These are phyloP conservation scores for Drosophila azteca DNA, from an alignment of 1,140 invertebrate species.

Conservation along the genomic window DNA sequence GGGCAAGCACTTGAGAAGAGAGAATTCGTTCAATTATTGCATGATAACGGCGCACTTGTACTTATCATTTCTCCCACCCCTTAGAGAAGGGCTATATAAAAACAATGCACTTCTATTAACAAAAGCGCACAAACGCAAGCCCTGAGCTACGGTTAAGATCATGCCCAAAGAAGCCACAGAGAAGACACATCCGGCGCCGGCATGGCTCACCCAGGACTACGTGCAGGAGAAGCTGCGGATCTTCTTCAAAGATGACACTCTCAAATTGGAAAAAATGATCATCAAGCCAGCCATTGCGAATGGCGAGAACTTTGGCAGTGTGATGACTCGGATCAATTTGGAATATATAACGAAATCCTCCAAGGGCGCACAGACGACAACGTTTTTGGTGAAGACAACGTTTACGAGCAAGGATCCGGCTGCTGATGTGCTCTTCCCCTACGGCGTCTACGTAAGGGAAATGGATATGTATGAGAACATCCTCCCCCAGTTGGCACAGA, in stretches of 20 bases:
- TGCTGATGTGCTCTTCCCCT: constrained; percentile 40
- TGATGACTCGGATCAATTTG: constrained; percentile 63
- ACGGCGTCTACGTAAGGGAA: constrained; percentile 60
- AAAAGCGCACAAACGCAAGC: not conserved
- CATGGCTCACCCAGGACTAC: too few relatives aligned
- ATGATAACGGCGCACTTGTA: not conserved
- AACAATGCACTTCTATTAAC: constrained; percentile 1
- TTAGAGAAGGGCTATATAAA: constrained; percentile 6
- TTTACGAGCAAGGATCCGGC: constrained; percentile 49
- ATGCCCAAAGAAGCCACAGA: constrained; percentile 17
- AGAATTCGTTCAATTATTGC: too few relatives aligned
- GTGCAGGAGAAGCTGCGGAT: too few relatives aligned
- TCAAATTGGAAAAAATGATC: too few relatives aligned
- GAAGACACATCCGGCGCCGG: not conserved
- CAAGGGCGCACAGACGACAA: not conserved
- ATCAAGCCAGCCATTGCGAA: constrained; percentile 11
- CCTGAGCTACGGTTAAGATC: not conserved
- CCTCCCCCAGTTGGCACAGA: constrained; percentile 54
- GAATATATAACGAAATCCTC: constrained; percentile 22
- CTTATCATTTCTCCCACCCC: not conserved
- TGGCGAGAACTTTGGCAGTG: constrained; percentile 65
- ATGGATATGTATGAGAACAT: constrained; percentile 70
- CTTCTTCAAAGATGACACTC: too few relatives aligned
- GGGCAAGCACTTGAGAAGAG: too few relatives aligned
- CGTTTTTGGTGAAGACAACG: constrained; percentile 61